Evolutionary conservation across 2,113 vertebrate species (phyloP), one percentile per base, ranked within the genome.

Genomic region (Grus americana): DNA sequence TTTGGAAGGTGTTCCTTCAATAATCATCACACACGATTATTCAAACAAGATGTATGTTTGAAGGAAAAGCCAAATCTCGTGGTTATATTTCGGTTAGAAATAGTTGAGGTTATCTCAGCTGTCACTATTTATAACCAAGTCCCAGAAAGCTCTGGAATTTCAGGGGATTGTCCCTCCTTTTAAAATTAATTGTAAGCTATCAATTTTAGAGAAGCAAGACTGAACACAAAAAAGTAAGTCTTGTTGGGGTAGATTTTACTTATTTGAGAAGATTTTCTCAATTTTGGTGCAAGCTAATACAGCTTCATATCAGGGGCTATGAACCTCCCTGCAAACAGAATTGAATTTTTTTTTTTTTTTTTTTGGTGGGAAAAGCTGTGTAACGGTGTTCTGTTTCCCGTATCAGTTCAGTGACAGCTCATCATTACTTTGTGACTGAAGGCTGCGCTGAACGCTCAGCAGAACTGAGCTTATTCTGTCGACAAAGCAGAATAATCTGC

Each of bases 391-490:
- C 67, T 93, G 59, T 23, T 86, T 88, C 32, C 63, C 3, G 1
- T 38, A 44, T 59, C 72, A 91, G 50, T 54, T 91, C 76, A 84
- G 46, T 74, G 91, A 92, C 65, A 92, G 68, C 50, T 93, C 79
- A 80, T 93, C 83, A 84, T 81, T 86, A 58, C 36, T 88, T 80
- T 78, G 54, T 70, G 88, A 86, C 79, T 83, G 91, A 95, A 86
- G 67, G 40, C 27, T 62, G 67, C 2, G 9, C 72, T 88, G 67
- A 85, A 36, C 27, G 14, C n/a, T 68, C 5, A 1, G 27, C 46
- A 84, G 46, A 92, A 84, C 14, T 34, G 38, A 13, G 15, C 7
- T 93, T 80, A 71, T 62, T 83, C 55, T 91, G 67, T 62, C 84
- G 68, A 95, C 75, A 81, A 74, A 84, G 83, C 68, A 89, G 86